A percentile compares a stretch with the other conserved stretches of the same genome.
These are phyloP conservation scores for Ginglymostoma cirratum DNA, from an alignment of 2,113 vertebrate genomes.

Conservation along the genomic window DNA sequence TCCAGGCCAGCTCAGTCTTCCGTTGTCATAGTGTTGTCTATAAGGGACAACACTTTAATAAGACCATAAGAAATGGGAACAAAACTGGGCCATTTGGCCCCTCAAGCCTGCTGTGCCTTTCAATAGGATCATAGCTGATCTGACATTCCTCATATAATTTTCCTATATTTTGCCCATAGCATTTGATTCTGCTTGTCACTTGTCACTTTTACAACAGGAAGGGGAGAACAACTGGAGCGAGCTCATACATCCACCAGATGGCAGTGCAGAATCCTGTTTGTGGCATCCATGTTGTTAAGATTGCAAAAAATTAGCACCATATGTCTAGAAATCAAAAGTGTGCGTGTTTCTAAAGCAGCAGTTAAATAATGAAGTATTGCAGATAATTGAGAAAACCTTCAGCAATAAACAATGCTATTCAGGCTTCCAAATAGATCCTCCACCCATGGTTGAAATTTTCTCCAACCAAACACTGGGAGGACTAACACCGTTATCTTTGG, in stretches of 20 bases:
- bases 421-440: too few relatives aligned
- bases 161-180: too few relatives aligned
- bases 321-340: not conserved
- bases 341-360: not conserved
- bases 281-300: not conserved
- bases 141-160: too few relatives aligned
- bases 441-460: too few relatives aligned
- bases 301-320: not conserved
- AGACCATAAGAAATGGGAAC: too few relatives aligned
- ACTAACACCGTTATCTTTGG: too few relatives aligned
- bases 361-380: not conserved
- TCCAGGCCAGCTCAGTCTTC: not conserved
- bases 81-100: too few relatives aligned
- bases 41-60: not conserved
- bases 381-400: not conserved
- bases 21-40: not conserved
- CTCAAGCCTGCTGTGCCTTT: too few relatives aligned
- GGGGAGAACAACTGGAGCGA: not conserved
- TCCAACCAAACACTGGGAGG: too few relatives aligned
- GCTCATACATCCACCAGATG: not conserved
- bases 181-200: too few relatives aligned
- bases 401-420: not conserved
- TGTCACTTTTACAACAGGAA: not conserved
- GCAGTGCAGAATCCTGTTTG: not conserved
- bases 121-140: too few relatives aligned